Conservation (phyloP, 2,113 vertebrate species). For the Siniperca knerii region DNA sequence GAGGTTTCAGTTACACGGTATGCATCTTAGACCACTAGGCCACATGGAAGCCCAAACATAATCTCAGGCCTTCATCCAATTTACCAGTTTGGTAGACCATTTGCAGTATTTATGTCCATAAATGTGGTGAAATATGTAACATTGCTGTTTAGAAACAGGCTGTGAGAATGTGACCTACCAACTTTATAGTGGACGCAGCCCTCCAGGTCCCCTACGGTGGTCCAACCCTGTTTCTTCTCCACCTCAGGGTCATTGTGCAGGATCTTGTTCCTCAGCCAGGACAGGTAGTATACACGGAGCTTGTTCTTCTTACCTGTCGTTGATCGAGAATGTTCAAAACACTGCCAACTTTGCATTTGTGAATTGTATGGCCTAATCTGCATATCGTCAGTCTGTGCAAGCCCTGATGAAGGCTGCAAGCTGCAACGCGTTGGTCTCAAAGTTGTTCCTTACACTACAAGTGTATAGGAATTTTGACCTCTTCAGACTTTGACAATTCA, state of each 20-base stretch:
- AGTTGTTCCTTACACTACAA: not conserved
- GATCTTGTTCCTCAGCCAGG: slow-evolving; percentile 99
- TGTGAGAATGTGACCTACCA: slow-evolving; percentile 84
- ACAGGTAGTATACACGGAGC: slow-evolving; percentile 97
- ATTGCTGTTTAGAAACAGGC: not conserved
- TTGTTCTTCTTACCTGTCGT: slow-evolving; percentile 97
- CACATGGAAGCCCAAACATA: not conserved
- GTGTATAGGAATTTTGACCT: not conserved
- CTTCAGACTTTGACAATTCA: not conserved
- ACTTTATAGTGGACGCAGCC: slow-evolving; percentile 99
- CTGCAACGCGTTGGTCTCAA: not conserved
- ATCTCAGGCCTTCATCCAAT: not conserved
- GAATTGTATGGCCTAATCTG: not conserved
- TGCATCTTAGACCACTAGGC: not conserved
- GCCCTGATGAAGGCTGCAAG: not conserved
- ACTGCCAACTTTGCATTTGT: not conserved
- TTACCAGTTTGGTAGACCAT: too few species aligned
- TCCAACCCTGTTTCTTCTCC: slow-evolving; percentile 99
- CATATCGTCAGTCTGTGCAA: too few species aligned
- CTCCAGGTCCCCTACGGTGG: slow-evolving; percentile 96
- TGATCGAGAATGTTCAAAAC: not conserved
- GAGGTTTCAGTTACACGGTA: not conserved
- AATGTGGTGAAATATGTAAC: not conserved
- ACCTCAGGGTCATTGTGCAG: slow-evolving; percentile 98
- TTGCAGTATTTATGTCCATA: not conserved